These are phyloP conservation scores for Lamellibrachia luymesi DNA, from an alignment of 1,140 invertebrate genomes.

Conservation along the genomic window DNA sequence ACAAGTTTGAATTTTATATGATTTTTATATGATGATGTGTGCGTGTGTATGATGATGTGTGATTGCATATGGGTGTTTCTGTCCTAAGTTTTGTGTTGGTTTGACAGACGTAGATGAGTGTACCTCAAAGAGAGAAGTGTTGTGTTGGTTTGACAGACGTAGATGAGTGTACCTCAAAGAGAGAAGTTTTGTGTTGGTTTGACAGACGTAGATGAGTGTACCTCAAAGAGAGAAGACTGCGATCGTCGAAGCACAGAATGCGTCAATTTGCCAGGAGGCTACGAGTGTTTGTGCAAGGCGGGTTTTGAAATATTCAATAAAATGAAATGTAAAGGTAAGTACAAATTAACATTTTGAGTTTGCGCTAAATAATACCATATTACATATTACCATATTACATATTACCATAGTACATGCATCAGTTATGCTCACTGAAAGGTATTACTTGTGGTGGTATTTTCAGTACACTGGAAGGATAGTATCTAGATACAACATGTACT, in stretches of 20 bases:
- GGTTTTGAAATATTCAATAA: not conserved
- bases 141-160: too few species aligned
- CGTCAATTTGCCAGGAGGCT: not conserved
- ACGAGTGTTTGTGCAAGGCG: not conserved
- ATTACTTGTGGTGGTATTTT: too few species aligned
- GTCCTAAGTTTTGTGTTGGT: not conserved
- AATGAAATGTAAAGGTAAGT: slow-evolving; percentile 2
- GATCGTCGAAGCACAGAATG: not conserved
- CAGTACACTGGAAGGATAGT: too few species aligned
- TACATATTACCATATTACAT: too few species aligned
- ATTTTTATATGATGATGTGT: not conserved
- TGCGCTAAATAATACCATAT: too few species aligned
- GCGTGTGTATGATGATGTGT: not conserved
- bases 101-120: not conserved
- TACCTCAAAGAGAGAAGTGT: too few species aligned
- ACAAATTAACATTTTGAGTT: too few species aligned
- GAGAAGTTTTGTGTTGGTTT: not conserved
- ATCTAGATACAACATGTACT: too few species aligned
- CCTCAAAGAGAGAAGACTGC: not conserved
- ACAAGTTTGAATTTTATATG: too few species aligned
- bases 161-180: not conserved
- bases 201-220: slow-evolving; percentile 5
- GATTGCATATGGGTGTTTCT: not conserved
- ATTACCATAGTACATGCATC: too few species aligned
- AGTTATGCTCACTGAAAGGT: too few species aligned